phyloP scores from a whole-genome alignment of 2,113 vertebrate species.

The Heloderma charlesbogerti region DNA sequence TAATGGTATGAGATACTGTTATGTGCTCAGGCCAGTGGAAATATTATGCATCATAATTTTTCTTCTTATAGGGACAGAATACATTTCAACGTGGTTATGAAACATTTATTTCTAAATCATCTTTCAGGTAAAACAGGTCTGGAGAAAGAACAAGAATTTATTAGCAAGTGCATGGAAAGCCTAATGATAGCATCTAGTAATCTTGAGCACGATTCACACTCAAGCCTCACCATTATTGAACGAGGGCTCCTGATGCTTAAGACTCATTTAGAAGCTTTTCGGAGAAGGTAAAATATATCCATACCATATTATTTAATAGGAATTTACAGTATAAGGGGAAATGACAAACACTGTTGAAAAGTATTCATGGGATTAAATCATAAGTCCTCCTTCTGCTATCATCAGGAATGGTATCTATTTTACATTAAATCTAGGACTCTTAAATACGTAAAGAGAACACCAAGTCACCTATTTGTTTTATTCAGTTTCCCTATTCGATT shows the following conservation, averaged over 20 bases:
- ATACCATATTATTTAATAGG: not conserved
- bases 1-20: constrained; percentile 84
- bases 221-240: constrained; percentile 97
- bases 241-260: constrained; percentile 98
- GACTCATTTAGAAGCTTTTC: constrained; percentile 97
- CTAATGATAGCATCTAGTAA: constrained; percentile 96
- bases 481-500: not conserved
- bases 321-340: not conserved
- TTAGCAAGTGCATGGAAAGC: constrained; percentile 99
- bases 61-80: constrained; percentile 3
- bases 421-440: not conserved
- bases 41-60: not conserved
- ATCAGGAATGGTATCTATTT: not conserved
- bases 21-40: not conserved
- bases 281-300: constrained; percentile 86
- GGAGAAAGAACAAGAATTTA: constrained; percentile 99
- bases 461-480: not conserved
- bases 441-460: not conserved
- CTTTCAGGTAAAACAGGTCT: constrained; percentile 93
- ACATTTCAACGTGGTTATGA: not conserved
- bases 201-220: constrained; percentile 93
- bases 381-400: not conserved
- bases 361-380: not conserved
- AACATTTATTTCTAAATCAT: constrained; percentile 40
- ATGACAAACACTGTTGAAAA: not conserved